phyloP scores from a whole-genome alignment of 2,797 vertebrate species.

The Cyclopterus lumpus region DNA sequence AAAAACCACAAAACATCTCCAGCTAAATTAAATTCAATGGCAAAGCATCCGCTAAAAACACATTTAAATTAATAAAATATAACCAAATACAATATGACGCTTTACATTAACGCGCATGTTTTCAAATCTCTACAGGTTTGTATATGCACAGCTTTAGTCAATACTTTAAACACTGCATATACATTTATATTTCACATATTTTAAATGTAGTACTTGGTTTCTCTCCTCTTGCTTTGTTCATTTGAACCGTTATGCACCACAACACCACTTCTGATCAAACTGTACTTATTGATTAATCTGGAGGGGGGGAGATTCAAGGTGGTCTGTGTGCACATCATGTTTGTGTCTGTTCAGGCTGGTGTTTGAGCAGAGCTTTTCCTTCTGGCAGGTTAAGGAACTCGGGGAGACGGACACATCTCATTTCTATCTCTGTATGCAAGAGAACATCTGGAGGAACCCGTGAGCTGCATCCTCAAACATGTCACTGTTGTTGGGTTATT shows the following conservation, averaged over 20 bases:
- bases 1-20: background rate
- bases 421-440: slow-evolving; percentile 3
- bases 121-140: background rate
- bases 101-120: background rate
- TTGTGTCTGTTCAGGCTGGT: background rate
- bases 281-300: background rate
- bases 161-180: no score
- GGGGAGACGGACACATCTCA: background rate
- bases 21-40: background rate
- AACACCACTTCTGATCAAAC: background rate
- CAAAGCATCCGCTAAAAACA: background rate
- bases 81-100: background rate
- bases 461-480: background rate
- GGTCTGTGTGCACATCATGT: background rate
- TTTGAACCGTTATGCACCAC: background rate
- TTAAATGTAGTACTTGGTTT: background rate
- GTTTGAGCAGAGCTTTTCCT: background rate
- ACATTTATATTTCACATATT: background rate
- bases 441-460: background rate
- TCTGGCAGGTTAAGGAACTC: background rate
- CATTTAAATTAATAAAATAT: background rate
- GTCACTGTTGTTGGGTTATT: background rate
- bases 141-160: background rate
- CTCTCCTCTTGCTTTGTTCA: background rate
- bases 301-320: no score